Evolutionary conservation across 2,113 vertebrate genomes (phyloP).

Genomic region (Gymnorhina tibicen): DNA sequence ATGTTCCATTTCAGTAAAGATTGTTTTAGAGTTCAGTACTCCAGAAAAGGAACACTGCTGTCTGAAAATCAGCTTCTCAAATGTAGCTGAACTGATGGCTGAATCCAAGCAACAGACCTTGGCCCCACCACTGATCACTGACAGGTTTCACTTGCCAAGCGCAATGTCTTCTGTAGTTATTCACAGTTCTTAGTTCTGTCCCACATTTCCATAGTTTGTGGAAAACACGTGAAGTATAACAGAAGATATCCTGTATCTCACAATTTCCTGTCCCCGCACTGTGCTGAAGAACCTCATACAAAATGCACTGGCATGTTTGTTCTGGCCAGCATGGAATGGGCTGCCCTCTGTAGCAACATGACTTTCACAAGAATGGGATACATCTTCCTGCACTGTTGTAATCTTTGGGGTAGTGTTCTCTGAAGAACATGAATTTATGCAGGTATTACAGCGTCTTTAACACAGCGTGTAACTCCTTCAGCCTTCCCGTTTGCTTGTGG

Average conservation of each 20-base stretch:
- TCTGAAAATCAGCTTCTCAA: background rate
- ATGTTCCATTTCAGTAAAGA: background rate
- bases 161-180: background rate
- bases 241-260: background rate
- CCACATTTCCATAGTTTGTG: background rate
- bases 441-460: background rate
- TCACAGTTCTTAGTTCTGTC: background rate
- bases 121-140: background rate
- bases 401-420: background rate
- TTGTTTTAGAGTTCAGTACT: background rate
- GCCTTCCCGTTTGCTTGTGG: background rate
- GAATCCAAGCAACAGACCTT: background rate
- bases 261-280: fast-evolving
- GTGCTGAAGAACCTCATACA: background rate
- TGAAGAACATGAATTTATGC: background rate
- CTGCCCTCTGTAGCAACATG: background rate
- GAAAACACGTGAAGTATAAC: background rate
- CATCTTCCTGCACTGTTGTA: background rate
- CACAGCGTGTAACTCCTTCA: background rate
- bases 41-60: background rate
- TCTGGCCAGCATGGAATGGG: background rate
- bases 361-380: background rate
- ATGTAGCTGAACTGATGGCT: background rate
- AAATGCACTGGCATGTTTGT: background rate
- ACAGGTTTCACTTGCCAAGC: background rate